These are phyloP conservation scores for Zaprionus taronus DNA, from an alignment of 1,140 invertebrate genomes.

Conservation along the genomic window DNA sequence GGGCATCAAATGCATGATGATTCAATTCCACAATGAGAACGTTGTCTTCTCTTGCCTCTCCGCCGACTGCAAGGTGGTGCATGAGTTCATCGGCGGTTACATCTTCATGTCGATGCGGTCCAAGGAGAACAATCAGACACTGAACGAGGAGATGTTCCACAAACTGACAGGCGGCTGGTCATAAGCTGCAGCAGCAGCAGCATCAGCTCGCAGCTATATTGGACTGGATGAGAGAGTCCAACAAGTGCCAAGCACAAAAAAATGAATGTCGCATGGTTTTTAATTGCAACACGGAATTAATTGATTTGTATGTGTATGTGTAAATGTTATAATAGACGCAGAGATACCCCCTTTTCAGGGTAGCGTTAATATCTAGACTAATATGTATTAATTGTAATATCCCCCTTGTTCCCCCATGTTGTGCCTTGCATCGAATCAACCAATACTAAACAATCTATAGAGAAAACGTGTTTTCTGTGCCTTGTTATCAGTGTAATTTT, in stretches of 20 bases:
- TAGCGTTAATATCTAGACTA: constrained; percentile 53
- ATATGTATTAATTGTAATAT: constrained; percentile 45
- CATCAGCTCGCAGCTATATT: neutral
- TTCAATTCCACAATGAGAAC: constrained; percentile 98
- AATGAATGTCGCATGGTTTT: constrained; percentile 59
- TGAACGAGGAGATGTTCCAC: constrained; percentile 99
- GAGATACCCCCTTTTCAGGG: constrained; percentile 1
- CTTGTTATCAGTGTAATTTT: constrained; percentile 44
- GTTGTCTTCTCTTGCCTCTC: constrained; percentile 97
- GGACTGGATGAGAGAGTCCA: constrained; percentile 2
- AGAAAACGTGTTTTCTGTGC: constrained; percentile 33
- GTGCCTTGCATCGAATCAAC: constrained; percentile 44
- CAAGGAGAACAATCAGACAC: constrained; percentile 98
- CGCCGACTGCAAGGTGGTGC: constrained; percentile 98
- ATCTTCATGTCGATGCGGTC: constrained; percentile 99
- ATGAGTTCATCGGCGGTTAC: constrained; percentile 99
- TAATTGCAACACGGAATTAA: constrained; percentile 42
- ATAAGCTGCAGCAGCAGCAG: constrained; percentile 32
- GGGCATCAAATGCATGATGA: constrained; percentile 99
- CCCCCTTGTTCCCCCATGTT: constrained; percentile 14
- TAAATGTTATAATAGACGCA: constrained; percentile 35
- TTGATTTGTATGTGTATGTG: constrained; percentile 43
- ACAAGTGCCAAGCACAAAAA: constrained; percentile 70
- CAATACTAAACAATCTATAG: constrained; percentile 27
- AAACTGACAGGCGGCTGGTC: constrained; percentile 99